A percentile compares a stretch with the other conserved stretches of the same genome.
Conservation (phyloP, 1,140 invertebrate genomes). For the Tetramorium simillimum region DNA sequence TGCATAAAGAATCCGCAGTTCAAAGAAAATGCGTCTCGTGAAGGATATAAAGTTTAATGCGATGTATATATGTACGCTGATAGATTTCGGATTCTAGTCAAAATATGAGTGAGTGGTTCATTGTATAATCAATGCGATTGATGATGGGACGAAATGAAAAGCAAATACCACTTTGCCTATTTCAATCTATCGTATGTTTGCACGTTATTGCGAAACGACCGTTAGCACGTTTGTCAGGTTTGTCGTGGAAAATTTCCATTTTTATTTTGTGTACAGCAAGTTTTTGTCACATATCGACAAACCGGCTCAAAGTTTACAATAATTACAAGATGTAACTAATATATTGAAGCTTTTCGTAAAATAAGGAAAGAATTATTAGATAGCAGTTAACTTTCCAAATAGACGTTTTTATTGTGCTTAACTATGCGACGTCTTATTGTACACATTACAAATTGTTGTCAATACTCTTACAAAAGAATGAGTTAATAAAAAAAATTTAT, state of each 20-base stretch:
- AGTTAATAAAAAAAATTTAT: slow-evolving; percentile 73
- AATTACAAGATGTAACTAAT: slow-evolving; percentile 76
- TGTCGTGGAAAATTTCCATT: slow-evolving; percentile 41
- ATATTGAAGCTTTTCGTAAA: slow-evolving; percentile 68
- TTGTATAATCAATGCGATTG: background rate
- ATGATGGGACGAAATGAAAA: background rate
- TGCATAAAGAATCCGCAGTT: background rate
- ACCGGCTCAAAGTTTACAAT: slow-evolving; percentile 82
- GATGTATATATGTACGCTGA: background rate
- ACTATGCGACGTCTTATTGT: slow-evolving; percentile 73
- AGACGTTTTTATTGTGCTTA: slow-evolving; percentile 80
- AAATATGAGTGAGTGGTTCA: slow-evolving; percentile 37
- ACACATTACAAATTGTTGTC: slow-evolving; percentile 78
- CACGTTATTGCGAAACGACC: background rate
- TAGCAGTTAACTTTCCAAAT: slow-evolving; percentile 72
- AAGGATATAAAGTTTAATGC: background rate
- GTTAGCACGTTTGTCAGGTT: slow-evolving; percentile 49
- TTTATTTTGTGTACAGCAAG: slow-evolving; percentile 60
- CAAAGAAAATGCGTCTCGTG: background rate
- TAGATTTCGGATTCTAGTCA: slow-evolving; percentile 65
- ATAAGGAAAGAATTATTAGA: slow-evolving; percentile 67
- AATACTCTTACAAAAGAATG: slow-evolving; percentile 73
- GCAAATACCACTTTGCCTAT: background rate
- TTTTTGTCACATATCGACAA: slow-evolving; percentile 65
- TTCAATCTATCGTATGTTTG: background rate